These are phyloP conservation scores for Cygnus olor DNA, from an alignment of 2,797 vertebrate species.

Conservation along the genomic window DNA sequence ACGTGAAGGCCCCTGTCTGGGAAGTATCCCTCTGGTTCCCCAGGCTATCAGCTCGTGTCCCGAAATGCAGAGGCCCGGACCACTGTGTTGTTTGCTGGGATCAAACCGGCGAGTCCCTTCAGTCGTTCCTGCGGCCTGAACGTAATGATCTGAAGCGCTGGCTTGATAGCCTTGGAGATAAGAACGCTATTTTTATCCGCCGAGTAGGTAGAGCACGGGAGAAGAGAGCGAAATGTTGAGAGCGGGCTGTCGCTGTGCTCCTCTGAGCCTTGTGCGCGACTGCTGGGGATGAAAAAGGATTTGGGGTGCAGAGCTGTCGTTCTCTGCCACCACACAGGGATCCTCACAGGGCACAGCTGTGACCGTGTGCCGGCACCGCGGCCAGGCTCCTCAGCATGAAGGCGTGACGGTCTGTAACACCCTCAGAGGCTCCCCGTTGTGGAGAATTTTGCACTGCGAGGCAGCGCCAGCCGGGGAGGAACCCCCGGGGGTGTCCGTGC, in stretches of 20 bases:
- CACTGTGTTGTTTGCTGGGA: neutral
- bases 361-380: too few relatives aligned
- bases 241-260: neutral
- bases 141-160: constrained; percentile 22
- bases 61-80: neutral
- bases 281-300: neutral
- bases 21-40: neutral
- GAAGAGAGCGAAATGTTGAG: neutral
- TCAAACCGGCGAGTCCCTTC: neutral
- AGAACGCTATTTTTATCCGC: constrained; percentile 25
- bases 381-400: too few relatives aligned
- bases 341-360: neutral
- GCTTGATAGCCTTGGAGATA: constrained; percentile 30
- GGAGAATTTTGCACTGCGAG: too few relatives aligned
- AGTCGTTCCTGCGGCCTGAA: constrained; percentile 18
- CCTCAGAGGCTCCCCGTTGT: too few relatives aligned
- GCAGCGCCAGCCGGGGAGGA: neutral
- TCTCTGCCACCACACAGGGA: neutral
- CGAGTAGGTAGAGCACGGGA: constrained; percentile 12
- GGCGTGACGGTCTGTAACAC: too few relatives aligned
- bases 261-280: neutral
- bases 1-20: fast-evolving
- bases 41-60: neutral
- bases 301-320: neutral
- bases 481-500: neutral